Base-by-base conservation (phyloP, 2,797 vertebrate species). In the Spizella passerina region DNA sequence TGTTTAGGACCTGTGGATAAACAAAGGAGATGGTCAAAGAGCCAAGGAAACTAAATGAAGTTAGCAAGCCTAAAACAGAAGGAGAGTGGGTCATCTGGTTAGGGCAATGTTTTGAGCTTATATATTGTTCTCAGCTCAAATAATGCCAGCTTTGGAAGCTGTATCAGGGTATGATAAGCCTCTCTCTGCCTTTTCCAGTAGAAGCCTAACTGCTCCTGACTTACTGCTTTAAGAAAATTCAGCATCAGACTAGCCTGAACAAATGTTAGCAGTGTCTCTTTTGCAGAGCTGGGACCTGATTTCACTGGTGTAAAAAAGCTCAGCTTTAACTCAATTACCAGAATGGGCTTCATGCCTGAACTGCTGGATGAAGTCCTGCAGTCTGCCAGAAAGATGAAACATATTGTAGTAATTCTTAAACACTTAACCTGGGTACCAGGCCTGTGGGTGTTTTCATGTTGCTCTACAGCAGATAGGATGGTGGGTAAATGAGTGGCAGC, bases 341-440 rank as follows among this genome's bases (percentile, higher is more conserved):
- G 66, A 52, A 24, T 27, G 26, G 29, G 12, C 39, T 60, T 73
- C 44, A 17, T 70, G 77, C 80, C 60, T 61, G 43, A 65, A 11
- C 55, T 66, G 47, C 36, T 85, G 75, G 41, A 26, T 82, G 34
- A 80, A 82, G 64, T 66, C 5, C 3, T 72, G 71, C 73, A 41
- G 39, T 52, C 73, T 91, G 47, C 77, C 59, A 17, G 14, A 86
- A 84, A 60, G 43, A 4, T 49, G 32, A 53, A 78, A 23, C 2
- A 0, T 34, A 12, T 30, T 76, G 19, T 46, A 46, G 55, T 68
- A 56, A 82, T 80, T 57, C 55, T 71, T 59, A n/a, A 65, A 7
- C 1, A 0, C 53, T 72, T 72, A 56, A 75, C 87, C 46, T 63
- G 0, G 0, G 0, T 44, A 52, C 18, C 26, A 17, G 43, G 71